Conservation (phyloP, 2,888 invertebrate species). For the Sabellastarte sp. region DNA sequence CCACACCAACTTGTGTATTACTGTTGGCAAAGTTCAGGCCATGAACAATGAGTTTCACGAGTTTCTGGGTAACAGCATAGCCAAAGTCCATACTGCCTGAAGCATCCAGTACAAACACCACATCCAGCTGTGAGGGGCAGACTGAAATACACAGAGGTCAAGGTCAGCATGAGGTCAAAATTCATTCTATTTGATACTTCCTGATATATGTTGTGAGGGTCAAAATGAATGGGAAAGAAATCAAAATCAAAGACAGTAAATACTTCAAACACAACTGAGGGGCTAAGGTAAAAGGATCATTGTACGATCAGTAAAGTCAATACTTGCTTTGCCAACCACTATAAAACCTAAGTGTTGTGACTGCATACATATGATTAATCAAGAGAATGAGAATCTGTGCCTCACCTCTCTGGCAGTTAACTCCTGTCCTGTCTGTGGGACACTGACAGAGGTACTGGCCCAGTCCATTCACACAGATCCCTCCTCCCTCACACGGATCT, state of each 20-base stretch:
- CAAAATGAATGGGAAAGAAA: too few species aligned
- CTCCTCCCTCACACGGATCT: conserved; percentile 1
- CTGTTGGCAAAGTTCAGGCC: background rate
- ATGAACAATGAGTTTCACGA: background rate
- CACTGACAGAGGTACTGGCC: conserved; percentile 4
- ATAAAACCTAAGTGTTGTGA: too few species aligned
- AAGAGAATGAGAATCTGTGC: background rate
- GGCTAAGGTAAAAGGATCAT: too few species aligned
- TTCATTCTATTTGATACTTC: too few species aligned
- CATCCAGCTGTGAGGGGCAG: background rate
- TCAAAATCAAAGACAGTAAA: too few species aligned
- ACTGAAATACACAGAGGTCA: background rate
- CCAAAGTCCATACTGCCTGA: background rate
- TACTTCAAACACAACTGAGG: too few species aligned
- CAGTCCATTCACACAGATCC: background rate
- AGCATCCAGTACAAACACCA: background rate
- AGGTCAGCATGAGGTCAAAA: too few species aligned
- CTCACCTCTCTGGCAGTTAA: background rate
- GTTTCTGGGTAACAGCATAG: background rate
- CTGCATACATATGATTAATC: too few species aligned
- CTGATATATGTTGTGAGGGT: too few species aligned
- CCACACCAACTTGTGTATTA: background rate
- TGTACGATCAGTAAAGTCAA: too few species aligned
- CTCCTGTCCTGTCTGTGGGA: background rate
- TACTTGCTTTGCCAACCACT: too few species aligned